phyloP scores from a whole-genome alignment of 1,140 invertebrate species.

The Tetraneura akinire region DNA sequence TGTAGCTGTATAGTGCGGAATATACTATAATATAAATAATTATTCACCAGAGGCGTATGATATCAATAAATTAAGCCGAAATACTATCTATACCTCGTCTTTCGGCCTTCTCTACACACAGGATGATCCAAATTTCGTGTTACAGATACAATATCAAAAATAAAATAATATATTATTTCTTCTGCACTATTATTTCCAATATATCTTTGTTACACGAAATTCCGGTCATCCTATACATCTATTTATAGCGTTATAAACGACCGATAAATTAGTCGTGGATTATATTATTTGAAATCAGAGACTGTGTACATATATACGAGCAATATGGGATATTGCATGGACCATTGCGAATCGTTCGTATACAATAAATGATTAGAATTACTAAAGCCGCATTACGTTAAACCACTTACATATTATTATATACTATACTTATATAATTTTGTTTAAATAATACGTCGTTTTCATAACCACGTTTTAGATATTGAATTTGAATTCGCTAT shows the following conservation, averaged over 20 bases:
- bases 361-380: too few species aligned
- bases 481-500: too few species aligned
- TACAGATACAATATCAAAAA: too few species aligned
- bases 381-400: too few species aligned
- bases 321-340: not conserved
- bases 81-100: not conserved
- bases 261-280: slow-evolving; percentile 33
- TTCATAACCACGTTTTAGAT: too few species aligned
- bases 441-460: too few species aligned
- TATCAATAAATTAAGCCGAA: slow-evolving; percentile 33
- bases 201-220: not conserved
- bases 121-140: too few species aligned
- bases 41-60: slow-evolving; percentile 40
- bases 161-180: too few species aligned
- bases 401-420: too few species aligned
- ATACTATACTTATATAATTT: too few species aligned
- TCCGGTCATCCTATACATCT: not conserved
- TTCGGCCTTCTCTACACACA: not conserved
- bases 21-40: slow-evolving; percentile 27
- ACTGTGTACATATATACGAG: too few species aligned
- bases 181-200: too few species aligned
- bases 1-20: slow-evolving; percentile 5
- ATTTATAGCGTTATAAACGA: slow-evolving; percentile 22
- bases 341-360: slow-evolving; percentile 25
- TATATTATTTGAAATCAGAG: slow-evolving; percentile 1